Base-by-base conservation (phyloP, 1,140 invertebrate species). In the Callitettix versicolor region DNA sequence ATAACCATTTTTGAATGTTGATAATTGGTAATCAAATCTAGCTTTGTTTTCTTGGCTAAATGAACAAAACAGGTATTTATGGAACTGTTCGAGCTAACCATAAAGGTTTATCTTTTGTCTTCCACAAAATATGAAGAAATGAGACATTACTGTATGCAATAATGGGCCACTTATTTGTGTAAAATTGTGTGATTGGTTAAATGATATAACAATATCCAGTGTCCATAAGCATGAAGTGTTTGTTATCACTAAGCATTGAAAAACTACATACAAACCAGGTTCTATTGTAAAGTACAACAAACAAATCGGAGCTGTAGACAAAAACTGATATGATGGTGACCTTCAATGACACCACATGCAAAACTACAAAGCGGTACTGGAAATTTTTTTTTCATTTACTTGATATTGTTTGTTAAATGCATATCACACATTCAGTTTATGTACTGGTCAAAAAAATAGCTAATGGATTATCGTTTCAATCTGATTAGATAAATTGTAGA, bases 1-100 rank as follows among this genome's bases (percentile, higher is more conserved):
- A 58, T 36, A n/a, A 43, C 34, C 51, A 55, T 36, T 33, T 36
- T 14, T 60, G 9, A 55, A 21, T 47, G 15, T 58, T 21, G 59
- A 60, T 42, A 60, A 60, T 36, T 60, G 49, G 41, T 60, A 59
- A 21, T 36, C 51, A 3, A 50, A 42, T 40, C 48, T 56, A 14
- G 20, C 24, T 9, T 48, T 60, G 22, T 59, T 49, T 49, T 3
- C 17, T 4, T 30, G 41, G 17, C 44, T 60, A 3, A 17, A 26
- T 53, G 20, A 58, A 60, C 12, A 24, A 44, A 12, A 60, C 58
- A 12, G 49, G 56, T 48, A 49, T 49, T 36, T 60, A 56, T 54
- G 58, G 49, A 14, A 60, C 58, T 20, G 40, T 60, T 2, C 17
- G 58, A 40, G 34, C 6, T 42, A 51, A 46, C 14, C n/a, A 50